Evolutionary conservation across 1,140 invertebrate genomes (phyloP).

Genomic region (Eubasilissa regina): DNA sequence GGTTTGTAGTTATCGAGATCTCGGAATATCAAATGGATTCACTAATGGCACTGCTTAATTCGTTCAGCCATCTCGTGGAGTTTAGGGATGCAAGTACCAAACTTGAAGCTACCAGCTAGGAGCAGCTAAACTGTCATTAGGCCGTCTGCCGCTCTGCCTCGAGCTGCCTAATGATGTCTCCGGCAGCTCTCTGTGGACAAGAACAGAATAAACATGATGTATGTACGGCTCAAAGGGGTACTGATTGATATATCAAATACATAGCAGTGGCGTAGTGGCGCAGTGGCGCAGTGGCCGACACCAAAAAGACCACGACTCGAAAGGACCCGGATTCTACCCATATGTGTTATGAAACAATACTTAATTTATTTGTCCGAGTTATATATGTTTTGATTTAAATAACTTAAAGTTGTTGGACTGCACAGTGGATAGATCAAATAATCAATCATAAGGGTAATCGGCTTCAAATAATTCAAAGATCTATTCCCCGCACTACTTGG

Average conservation of each 20-base stretch:
- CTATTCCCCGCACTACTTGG: too few species aligned
- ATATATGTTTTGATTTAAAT: too few species aligned
- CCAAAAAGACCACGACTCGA: too few species aligned
- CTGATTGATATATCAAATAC: neutral
- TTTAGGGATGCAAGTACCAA: constrained; percentile 1
- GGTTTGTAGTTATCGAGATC: constrained; percentile 7
- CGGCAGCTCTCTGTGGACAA: neutral
- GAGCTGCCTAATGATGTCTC: constrained; percentile 20
- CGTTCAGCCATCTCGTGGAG: constrained; percentile 9
- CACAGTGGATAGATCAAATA: too few species aligned
- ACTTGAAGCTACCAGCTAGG: constrained; percentile 18
- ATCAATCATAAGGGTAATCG: too few species aligned
- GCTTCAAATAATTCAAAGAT: too few species aligned
- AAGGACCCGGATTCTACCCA: too few species aligned
- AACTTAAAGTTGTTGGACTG: too few species aligned
- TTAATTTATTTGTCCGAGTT: too few species aligned
- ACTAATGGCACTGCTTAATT: constrained; percentile 38
- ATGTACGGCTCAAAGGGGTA: neutral
- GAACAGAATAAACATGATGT: neutral
- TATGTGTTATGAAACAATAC: too few species aligned
- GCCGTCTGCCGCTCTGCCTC: constrained; percentile 1
- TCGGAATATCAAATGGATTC: constrained; percentile 35
- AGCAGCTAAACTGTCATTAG: constrained; percentile 33
- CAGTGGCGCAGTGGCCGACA: too few species aligned
- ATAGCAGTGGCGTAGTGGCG: neutral